Base-by-base conservation (phyloP, 2,888 invertebrate genomes). In the Tachystola acroxantha region DNA sequence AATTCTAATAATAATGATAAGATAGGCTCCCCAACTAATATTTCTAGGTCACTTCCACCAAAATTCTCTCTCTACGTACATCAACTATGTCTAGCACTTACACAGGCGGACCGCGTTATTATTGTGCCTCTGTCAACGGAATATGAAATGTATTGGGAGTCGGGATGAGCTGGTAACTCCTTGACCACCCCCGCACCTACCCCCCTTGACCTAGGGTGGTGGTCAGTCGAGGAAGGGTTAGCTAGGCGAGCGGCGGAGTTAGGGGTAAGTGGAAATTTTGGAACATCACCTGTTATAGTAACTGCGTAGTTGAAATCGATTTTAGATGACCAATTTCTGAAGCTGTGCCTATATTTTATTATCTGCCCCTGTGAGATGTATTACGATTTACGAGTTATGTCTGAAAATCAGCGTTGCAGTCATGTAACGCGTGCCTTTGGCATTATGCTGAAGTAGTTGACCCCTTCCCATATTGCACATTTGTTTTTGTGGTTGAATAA, bases 81-180 rank as follows among this genome's bases (percentile, higher is more conserved):
- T 65, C 63, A 80, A 81, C 81, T 79, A 79, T 70, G 78, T 75
- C 79, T 69, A 76, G 79, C 75, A 77, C 75, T 77, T 79, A 74
- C 80, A 78, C 75, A 68, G 64, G 60, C 55, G 59, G 69, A 58
- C 62, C 64, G 73, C 75, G 78, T 84, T 81, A 85, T 85, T 86
- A 85, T 84, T 86, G 84, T 77, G 82, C 84, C 81, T 80, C 85
- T 85, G 86, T 86, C 86, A 84, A 81, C 85, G 85, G 85, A 86
- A 86, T 85, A 86, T 86, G 85, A 86, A 86, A 85, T 86, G 84
- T 86, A 85, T 86, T 85, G 85, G 79, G 70, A 70, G 67, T 61
- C 51, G 77, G 84, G 85, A 84, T 84, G 85, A 81, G 81, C 71
- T 58, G 59, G 64, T 59, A 64, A 64, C 75, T 75, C 73, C 75